Conservation (phyloP, 2,797 vertebrate genomes). For the Threskiornis aethiopicus region DNA sequence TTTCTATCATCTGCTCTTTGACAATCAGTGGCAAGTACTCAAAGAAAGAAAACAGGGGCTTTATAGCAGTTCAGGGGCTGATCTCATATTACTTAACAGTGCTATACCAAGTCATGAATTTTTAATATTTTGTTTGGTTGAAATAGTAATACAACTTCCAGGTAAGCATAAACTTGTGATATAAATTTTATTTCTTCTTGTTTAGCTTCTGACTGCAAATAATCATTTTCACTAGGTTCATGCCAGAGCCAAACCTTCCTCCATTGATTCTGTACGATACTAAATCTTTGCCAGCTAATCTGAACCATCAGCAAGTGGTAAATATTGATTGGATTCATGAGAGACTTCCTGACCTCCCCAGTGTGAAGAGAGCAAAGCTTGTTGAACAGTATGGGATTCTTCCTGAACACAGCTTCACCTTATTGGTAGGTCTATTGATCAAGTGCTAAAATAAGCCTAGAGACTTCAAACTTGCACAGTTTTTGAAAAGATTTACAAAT, state of each 20-base stretch:
- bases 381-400: slow-evolving; percentile 85
- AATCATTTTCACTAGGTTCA: slow-evolving; percentile 82
- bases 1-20: not conserved
- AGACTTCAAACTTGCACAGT: not conserved
- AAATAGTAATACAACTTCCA: not conserved
- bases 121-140: not conserved
- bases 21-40: not conserved
- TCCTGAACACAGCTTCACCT: slow-evolving; percentile 88
- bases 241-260: slow-evolving; percentile 98
- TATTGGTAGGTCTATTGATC: slow-evolving; percentile 84
- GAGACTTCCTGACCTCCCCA: slow-evolving; percentile 89
- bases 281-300: slow-evolving; percentile 74
- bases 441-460: not conserved
- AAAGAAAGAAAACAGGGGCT: not conserved
- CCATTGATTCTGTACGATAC: slow-evolving; percentile 88
- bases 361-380: slow-evolving; percentile 83
- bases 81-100: not conserved
- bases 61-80: not conserved
- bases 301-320: slow-evolving; percentile 81
- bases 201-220: not conserved
- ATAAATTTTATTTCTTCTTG: not conserved
- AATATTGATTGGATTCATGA: slow-evolving; percentile 84
- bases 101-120: not conserved
- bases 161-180: not conserved
- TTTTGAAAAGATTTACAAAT: not conserved